Conservation (phyloP, 2,113 vertebrate species). For the Solea senegalensis region DNA sequence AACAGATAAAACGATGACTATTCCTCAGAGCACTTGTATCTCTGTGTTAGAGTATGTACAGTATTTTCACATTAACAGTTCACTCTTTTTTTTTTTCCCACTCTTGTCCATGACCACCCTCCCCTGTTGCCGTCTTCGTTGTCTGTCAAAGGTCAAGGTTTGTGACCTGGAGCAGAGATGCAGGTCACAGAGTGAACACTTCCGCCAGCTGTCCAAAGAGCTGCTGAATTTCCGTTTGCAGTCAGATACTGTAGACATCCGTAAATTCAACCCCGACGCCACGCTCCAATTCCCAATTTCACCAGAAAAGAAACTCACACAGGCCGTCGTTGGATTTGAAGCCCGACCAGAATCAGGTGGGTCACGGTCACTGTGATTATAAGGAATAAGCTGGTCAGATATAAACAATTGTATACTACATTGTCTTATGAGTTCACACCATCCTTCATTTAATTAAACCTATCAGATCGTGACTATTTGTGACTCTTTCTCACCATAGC, state of each 20-base stretch:
- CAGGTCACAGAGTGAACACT: constrained; percentile 88
- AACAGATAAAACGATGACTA: constrained; percentile 8
- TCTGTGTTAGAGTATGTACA: background rate
- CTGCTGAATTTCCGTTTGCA: constrained; percentile 86
- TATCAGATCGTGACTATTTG: too few relatives aligned
- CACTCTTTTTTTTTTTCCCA: background rate
- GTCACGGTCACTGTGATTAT: constrained; percentile 4
- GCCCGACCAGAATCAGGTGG: constrained; percentile 61
- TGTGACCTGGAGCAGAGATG: constrained; percentile 93
- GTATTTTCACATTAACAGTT: background rate
- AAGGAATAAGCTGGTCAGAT: background rate
- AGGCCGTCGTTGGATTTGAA: constrained; percentile 81
- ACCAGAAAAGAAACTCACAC: constrained; percentile 73
- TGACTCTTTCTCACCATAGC: too few relatives aligned
- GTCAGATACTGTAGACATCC: constrained; percentile 81
- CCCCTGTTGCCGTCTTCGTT: constrained; percentile 6
- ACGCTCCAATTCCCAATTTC: constrained; percentile 47
- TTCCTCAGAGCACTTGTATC: constrained; percentile 15
- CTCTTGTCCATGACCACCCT: background rate
- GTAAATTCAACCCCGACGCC: constrained; percentile 52
- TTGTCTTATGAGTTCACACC: too few relatives aligned
- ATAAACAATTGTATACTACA: too few relatives aligned
- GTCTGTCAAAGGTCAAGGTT: constrained; percentile 86
- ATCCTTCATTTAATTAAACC: too few relatives aligned
- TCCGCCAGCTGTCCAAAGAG: constrained; percentile 88